Percentiles rank a stretch among this genome's conserved stretches.
These are phyloP conservation scores for Ariolimax columbianus DNA, from an alignment of 2,888 invertebrate species.

Conservation along the genomic window DNA sequence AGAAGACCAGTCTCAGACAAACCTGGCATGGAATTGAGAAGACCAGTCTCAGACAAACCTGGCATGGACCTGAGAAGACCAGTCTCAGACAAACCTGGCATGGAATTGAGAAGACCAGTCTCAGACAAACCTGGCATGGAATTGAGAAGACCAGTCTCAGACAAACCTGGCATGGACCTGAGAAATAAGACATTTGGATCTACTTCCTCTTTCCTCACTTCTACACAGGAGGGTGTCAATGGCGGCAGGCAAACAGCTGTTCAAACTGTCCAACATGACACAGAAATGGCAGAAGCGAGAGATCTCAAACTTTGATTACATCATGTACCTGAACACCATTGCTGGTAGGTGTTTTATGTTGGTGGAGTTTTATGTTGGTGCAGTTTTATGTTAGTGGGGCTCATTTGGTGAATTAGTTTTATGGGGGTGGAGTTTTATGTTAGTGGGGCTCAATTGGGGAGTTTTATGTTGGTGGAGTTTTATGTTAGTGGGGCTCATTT, in stretches of 20 bases:
- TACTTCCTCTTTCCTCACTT: not conserved
- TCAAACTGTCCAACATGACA: slow-evolving; percentile 99
- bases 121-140: no score
- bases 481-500: not conserved
- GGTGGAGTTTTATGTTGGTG: not conserved
- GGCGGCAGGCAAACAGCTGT: slow-evolving; percentile 98
- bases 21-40: no score
- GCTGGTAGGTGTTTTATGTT: slow-evolving; percentile 83
- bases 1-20: no score
- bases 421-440: not conserved
- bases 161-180: not conserved
- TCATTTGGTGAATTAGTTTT: not conserved
- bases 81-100: no score
- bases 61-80: no score
- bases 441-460: not conserved
- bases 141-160: not conserved
- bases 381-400: not conserved
- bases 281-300: slow-evolving; percentile 99
- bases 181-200: not conserved
- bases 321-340: slow-evolving; percentile 99
- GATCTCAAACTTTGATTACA: slow-evolving; percentile 99
- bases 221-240: slow-evolving; percentile 91
- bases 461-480: not conserved
- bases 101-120: no score
- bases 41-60: no score